Evolutionary conservation across 1,140 invertebrate genomes (phyloP).

Genomic region (Drosophila elegans): DNA sequence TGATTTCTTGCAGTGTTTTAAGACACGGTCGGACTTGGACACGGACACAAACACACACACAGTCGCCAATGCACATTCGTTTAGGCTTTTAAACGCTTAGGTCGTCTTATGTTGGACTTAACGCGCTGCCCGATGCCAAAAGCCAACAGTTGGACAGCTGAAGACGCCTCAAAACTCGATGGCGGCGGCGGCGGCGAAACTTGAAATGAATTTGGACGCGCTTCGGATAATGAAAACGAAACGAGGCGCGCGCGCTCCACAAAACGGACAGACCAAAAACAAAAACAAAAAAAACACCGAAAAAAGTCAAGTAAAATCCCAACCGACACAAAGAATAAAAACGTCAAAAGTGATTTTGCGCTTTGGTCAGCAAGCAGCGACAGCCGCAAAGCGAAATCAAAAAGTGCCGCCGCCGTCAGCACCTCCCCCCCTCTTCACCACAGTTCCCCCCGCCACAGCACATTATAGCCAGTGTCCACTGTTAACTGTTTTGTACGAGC

Average conservation of each 20-base stretch:
- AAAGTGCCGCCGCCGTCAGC: constrained; percentile 65
- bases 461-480: constrained; percentile 37
- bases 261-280: constrained; percentile 28
- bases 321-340: constrained; percentile 78
- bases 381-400: constrained; percentile 61
- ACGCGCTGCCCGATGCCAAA: constrained; percentile 70
- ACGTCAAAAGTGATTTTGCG: constrained; percentile 82
- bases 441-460: not conserved
- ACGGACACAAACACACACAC: constrained; percentile 15
- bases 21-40: constrained; percentile 12
- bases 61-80: constrained; percentile 68
- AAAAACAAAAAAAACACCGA: constrained; percentile 33
- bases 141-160: constrained; percentile 74
- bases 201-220: constrained; percentile 79
- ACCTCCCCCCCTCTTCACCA: constrained; percentile 34
- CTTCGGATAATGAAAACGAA: constrained; percentile 82
- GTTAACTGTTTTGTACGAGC: constrained; percentile 62
- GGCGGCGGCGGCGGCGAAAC: constrained; percentile 65
- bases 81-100: constrained; percentile 83
- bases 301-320: constrained; percentile 53
- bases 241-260: constrained; percentile 71
- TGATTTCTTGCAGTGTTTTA: constrained; percentile 9
- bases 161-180: constrained; percentile 68
- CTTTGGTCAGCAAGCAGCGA: constrained; percentile 61
- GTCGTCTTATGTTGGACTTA: constrained; percentile 80